phyloP scores from a whole-genome alignment of 2,113 vertebrate species.

The Stigmatopora nigra region DNA sequence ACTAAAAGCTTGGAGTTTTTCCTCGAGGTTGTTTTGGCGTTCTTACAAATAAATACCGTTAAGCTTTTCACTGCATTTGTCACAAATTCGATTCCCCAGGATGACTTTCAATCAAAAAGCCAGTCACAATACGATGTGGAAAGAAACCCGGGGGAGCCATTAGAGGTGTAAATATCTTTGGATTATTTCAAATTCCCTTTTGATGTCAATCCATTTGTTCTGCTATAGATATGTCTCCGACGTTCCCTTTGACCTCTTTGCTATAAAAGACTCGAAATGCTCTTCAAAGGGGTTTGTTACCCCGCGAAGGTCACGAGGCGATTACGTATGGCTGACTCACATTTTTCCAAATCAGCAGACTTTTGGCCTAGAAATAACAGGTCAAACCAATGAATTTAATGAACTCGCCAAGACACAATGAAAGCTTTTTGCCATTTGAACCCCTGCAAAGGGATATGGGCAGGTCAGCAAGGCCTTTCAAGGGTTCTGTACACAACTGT shows the following conservation, averaged over 20 bases:
- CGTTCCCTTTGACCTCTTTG: slow-evolving; percentile 64
- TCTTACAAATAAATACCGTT: not conserved
- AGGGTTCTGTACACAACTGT: slow-evolving; percentile 98
- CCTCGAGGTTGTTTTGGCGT: slow-evolving; percentile 14
- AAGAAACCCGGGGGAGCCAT: slow-evolving; percentile 30
- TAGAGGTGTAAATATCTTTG: slow-evolving; percentile 63
- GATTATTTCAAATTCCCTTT: slow-evolving; percentile 72
- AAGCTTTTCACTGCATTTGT: not conserved
- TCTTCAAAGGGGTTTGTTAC: slow-evolving; percentile 75
- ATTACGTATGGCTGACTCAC: slow-evolving; percentile 84
- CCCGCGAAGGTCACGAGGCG: slow-evolving; percentile 74
- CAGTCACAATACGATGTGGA: slow-evolving; percentile 16
- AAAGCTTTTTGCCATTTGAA: slow-evolving; percentile 93
- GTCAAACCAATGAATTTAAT: slow-evolving; percentile 99
- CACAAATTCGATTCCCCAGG: not conserved
- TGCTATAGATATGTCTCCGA: slow-evolving; percentile 72
- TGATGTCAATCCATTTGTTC: slow-evolving; percentile 76
- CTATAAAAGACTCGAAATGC: slow-evolving; percentile 73
- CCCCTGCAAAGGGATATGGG: slow-evolving; percentile 93
- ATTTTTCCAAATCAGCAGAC: slow-evolving; percentile 96
- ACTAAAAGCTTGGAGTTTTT: slow-evolving; percentile 32
- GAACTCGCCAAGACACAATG: slow-evolving; percentile 91
- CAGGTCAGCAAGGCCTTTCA: slow-evolving; percentile 98
- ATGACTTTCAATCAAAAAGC: slow-evolving; percentile 16
- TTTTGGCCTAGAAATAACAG: slow-evolving; percentile 95